Evolutionary conservation across 2,888 invertebrate genomes (phyloP), one percentile per base, ranked within the genome.

Genomic region (Saturnia japonica): DNA sequence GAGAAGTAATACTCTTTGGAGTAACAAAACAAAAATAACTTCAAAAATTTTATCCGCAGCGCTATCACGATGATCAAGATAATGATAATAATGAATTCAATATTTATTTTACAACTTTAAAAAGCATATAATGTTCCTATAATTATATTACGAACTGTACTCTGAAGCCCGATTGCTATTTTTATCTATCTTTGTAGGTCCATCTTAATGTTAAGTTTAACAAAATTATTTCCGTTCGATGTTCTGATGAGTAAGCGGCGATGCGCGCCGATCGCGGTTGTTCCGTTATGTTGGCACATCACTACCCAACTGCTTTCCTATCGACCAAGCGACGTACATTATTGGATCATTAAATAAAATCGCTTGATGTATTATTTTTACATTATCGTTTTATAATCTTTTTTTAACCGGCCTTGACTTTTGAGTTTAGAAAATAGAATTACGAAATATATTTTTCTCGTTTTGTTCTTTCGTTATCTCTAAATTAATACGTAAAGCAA

Each of bases 311-410:
- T 25, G 25, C 57, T 1, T 60, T 28, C 14, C 28, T 14, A 60
- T 60, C 57, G 12, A n/a, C 54, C 4, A 4, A 54, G 14, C 11
- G 57, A 19, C 57, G 57, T 60, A 28, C 54, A 22, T 60, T 60
- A 60, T 60, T 60, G 57, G 57, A 60, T 60, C 57, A 60, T 60
- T 28, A 60, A 28, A 60, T 60, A 28, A 60, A 60, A 60, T 60
- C 11, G 57, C 8, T 28, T 60, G 14, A 60, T 60, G 28, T 28
- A 60, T 60, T 60, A 60, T 60, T 28, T 60, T 28, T 9, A 60
- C 14, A 60, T 60, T 60, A 60, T 25, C 25, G 57, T 60, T 28
- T 60, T 60, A 28, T 54, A 54, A 54, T 54, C 22, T 54, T n/a
- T 22, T 54, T 54, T 54, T 54, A 54, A 54, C 8, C 8, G 54